Percentiles rank a stretch among this genome's conserved stretches.
phyloP scores from a whole-genome alignment of 2,113 vertebrate species.

The Vireo altiloquus region DNA sequence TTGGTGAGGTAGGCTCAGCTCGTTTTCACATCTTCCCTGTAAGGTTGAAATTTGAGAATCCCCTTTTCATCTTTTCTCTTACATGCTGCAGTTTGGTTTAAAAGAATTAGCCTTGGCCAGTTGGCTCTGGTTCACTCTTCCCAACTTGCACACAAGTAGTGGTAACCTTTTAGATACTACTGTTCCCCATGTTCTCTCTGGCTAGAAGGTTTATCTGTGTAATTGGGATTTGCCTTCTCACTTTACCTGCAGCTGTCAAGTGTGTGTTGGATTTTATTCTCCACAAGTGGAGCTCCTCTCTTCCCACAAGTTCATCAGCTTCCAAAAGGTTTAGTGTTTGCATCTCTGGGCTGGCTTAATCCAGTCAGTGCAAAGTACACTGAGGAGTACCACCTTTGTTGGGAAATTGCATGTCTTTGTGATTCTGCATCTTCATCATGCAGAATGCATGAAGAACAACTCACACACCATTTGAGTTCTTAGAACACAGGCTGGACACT shows the following conservation, averaged over 20 bases:
- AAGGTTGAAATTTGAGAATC: neutral
- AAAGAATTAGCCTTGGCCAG: neutral
- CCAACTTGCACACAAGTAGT: neutral
- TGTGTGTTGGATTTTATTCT: neutral
- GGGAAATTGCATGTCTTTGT: neutral
- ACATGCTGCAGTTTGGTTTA: neutral
- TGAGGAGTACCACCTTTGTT: neutral
- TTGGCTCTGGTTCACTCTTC: neutral
- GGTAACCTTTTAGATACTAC: conserved; percentile 79
- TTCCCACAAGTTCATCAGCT: neutral
- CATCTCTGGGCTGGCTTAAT: neutral
- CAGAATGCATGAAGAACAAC: neutral
- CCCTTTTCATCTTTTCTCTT: neutral
- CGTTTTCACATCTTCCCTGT: neutral
- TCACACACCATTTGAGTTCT: neutral
- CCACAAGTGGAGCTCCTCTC: neutral
- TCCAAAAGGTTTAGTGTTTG: neutral
- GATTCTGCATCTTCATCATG: neutral
- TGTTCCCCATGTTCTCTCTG: neutral
- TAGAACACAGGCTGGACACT: neutral
- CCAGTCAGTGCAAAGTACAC: neutral
- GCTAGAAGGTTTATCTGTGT: neutral
- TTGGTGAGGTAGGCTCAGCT: neutral
- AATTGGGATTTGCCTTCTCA: neutral
- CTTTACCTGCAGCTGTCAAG: neutral